Evolutionary conservation across 2,888 invertebrate species (phyloP).

Genomic region (Dascillus cervinus): DNA sequence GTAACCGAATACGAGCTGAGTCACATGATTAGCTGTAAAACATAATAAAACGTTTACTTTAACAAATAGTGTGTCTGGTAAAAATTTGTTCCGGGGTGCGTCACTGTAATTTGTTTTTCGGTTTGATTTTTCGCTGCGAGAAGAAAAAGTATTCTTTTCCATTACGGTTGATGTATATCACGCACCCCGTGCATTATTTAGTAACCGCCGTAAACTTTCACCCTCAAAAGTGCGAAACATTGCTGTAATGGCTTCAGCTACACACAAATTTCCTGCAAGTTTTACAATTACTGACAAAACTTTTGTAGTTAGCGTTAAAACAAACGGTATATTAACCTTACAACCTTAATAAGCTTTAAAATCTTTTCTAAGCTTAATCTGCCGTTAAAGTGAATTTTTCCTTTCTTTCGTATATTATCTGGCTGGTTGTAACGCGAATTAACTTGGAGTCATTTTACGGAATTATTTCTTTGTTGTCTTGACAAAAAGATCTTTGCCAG

Average conservation of each 20-base stretch:
- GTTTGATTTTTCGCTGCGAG: constrained; percentile 34
- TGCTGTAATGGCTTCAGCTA: constrained; percentile 30
- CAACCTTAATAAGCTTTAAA: too few species aligned
- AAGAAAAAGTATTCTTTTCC: constrained; percentile 28
- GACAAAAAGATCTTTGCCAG: too few species aligned
- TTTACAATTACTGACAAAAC: constrained; percentile 37
- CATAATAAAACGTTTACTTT: constrained; percentile 28
- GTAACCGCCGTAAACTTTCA: constrained; percentile 30
- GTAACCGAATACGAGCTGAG: constrained; percentile 19
- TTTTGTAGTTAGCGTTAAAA: constrained; percentile 35
- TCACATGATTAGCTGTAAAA: constrained; percentile 28
- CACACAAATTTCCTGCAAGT: constrained; percentile 36
- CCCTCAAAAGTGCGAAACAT: constrained; percentile 34
- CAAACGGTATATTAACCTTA: too few species aligned
- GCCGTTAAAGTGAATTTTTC: too few species aligned
- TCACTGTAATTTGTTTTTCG: constrained; percentile 26
- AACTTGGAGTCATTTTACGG: too few species aligned
- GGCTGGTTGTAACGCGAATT: too few species aligned
- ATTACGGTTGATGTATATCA: constrained; percentile 35
- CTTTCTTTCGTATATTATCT: too few species aligned
- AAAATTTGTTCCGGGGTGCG: constrained; percentile 11
- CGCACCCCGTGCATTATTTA: constrained; percentile 35
- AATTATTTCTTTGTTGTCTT: too few species aligned
- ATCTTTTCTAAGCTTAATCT: too few species aligned
- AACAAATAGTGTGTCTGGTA: constrained; percentile 27